Base-by-base conservation (phyloP, 2,113 vertebrate genomes). In the Cairina moschata region DNA sequence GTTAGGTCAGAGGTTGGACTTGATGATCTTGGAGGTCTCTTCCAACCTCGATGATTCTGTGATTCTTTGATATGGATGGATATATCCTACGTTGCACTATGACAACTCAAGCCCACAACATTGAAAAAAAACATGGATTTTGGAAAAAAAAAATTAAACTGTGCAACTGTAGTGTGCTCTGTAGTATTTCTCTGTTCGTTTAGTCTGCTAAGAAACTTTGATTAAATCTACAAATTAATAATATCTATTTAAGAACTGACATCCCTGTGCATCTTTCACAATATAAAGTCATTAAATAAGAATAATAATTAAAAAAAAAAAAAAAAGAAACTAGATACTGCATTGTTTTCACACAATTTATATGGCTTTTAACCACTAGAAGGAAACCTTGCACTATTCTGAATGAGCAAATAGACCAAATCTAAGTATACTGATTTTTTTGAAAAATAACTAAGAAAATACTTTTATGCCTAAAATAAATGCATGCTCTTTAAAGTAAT, bases 301-400 rank as follows among this genome's bases (percentile, higher is more conserved):
- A 48, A 40, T 40, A 21, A 48, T 9, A 21, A 48, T 20, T 9
- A 20, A 48, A 48, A 17, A 21, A 38, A 55, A 76, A 63, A 76
- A 17, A 1, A 40, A 34, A 52, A 9, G 32, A 3, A 2, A 4
- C 17, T 5, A 15, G 34, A 6, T 3, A 2, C 0, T 6, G 6
- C 21, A 2, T 8, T 13, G 14, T 42, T 56, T 65, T 52, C 54
- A 71, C 31, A 25, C 29, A 1, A 6, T 58, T 31, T 11, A 11
- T 26, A 17, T 0, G 0, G 18, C 5, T 8, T 92, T 29, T 28
- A 86, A 58, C 91, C 94, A 72, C 72, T 31, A 95, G 96, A 83
- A 92, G 94, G 95, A 88, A 94, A 71, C 55, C n/a, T 74, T 74
- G 25, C 36, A 23, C 40, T 75, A 6, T 8, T 48, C 28, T 60